Evolutionary conservation across 2,797 vertebrate genomes (phyloP).

Genomic region (Anabacerthia variegaticeps): DNA sequence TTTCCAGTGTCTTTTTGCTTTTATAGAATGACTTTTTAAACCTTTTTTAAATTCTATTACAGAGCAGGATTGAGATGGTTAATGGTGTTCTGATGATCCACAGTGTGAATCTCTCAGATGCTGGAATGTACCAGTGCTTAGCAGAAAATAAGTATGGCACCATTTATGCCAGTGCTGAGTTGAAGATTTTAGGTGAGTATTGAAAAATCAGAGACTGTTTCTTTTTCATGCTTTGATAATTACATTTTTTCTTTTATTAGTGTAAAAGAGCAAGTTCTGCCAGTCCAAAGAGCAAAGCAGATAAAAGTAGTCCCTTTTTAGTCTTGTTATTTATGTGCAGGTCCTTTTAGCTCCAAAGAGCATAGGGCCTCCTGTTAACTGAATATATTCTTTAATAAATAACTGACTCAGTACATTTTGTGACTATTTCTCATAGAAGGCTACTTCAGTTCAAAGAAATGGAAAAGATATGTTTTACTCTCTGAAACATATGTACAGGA

Average conservation of each 20-base stretch:
- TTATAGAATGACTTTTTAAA: neutral
- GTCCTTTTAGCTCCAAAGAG: neutral
- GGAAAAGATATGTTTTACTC: neutral
- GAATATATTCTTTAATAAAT: neutral
- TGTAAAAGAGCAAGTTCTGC: neutral
- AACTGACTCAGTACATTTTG: neutral
- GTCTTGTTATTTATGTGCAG: neutral
- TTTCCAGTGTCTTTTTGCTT: neutral
- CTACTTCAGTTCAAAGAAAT: neutral
- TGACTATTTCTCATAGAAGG: neutral
- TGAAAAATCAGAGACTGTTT: neutral
- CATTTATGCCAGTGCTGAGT: slow-evolving; percentile 88
- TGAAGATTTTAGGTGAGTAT: slow-evolving; percentile 89
- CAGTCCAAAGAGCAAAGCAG: neutral
- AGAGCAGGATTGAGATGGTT: slow-evolving; percentile 87
- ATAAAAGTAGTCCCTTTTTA: neutral
- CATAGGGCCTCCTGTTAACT: neutral
- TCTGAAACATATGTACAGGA: neutral
- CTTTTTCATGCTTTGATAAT: neutral
- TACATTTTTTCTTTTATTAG: neutral
- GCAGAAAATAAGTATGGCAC: slow-evolving; percentile 93
- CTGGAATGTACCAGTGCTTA: slow-evolving; percentile 96
- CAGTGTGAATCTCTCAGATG: slow-evolving; percentile 86
- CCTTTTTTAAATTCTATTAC: slow-evolving; percentile 67
- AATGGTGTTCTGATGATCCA: slow-evolving; percentile 89